Evolutionary conservation across 2,113 vertebrate genomes (phyloP), one percentile per base, ranked within the genome.

Genomic region (Barnardius zonarius): DNA sequence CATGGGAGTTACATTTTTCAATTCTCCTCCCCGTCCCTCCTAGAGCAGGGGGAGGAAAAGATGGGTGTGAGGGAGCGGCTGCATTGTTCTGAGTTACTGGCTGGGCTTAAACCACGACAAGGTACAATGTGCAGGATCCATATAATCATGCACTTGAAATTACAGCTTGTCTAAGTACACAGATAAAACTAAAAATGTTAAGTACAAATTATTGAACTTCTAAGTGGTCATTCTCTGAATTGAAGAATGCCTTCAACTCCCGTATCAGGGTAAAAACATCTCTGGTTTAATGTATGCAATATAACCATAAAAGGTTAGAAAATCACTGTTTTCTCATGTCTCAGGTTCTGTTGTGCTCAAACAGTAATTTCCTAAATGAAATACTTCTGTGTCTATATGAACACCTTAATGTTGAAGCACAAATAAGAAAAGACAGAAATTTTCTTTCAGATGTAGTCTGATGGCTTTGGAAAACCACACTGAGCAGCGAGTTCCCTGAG

Each of bases 211-310:
- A 33, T 2, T 77, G 57, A 37, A 46, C 28, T 70, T 51, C 11
- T 30, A 37, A 35, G 22, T 3, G 11, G 13, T 70, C 67, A 19
- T 64, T 83, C 39, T 54, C 37, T 15, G 16, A 62, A 37, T 6
- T 9, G 48, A 72, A 68, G 30, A 23, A 68, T 73, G 25, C 6
- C 6, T 83, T 66, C 18, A 28, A 35, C 54, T 55, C 35, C 28
- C 2, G 10, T 24, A 46, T 23, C 0, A 3, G 9, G 12, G 11
- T 27, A 52, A 35, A 78, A 86, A 3, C 17, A 22, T 3, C 11
- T 57, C 52, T 52, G 17, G 7, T 43, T 77, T 81, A 69, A 68
- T 0, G 0, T 27, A 33, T 9, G 7, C 20, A 23, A 11, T 43
- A 9, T 18, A 86, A 54, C 5, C 43, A 14, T 59, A 8, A 11